phyloP scores from a whole-genome alignment of 2,113 vertebrate species.

The Halcyon senegalensis region DNA sequence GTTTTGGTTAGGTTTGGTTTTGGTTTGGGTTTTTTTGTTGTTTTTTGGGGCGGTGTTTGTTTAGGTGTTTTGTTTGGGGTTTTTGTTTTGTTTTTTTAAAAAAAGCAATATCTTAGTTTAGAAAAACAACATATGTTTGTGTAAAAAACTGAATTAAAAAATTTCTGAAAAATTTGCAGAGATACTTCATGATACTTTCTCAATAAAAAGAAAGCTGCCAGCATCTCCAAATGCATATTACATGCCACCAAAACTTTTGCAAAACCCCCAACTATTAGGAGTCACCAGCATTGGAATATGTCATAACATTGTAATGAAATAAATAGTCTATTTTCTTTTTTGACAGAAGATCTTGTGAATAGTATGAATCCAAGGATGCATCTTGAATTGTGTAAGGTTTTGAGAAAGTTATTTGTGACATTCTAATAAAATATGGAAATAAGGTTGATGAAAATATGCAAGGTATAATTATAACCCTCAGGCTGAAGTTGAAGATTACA shows the following conservation, averaged over 20 bases:
- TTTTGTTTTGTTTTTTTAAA: neutral
- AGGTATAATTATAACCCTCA: neutral
- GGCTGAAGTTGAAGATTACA: neutral
- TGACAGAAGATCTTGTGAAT: neutral
- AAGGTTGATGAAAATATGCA: neutral
- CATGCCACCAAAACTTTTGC: neutral
- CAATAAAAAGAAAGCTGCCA: neutral
- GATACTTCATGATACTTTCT: neutral
- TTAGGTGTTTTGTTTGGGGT: no score
- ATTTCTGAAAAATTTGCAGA: neutral
- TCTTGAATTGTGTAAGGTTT: neutral
- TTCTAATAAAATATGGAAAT: neutral
- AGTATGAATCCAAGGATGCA: neutral
- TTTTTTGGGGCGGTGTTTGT: no score
- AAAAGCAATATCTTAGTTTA: neutral
- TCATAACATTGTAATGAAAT: neutral
- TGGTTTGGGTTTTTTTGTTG: no score
- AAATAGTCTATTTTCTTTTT: neutral
- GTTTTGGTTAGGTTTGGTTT: no score
- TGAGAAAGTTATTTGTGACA: neutral
- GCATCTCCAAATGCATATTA: neutral
- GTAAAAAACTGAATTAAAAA: neutral
- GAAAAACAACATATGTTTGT: neutral
- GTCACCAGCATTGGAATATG: neutral
- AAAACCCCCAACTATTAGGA: neutral